phyloP scores from a whole-genome alignment of 2,888 invertebrate species.

The Euzophera pinguis region DNA sequence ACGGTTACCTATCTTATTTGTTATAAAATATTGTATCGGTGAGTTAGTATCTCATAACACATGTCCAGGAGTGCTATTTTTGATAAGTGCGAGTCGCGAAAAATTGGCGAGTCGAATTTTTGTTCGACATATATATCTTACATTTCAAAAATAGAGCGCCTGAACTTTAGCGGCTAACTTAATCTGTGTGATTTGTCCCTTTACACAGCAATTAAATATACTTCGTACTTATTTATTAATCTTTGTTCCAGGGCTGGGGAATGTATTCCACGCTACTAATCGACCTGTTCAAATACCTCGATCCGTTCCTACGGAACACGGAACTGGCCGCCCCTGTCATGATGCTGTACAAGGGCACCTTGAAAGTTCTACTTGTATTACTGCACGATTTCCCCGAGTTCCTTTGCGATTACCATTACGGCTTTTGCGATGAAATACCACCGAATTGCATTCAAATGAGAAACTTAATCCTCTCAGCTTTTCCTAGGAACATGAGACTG shows the following conservation, averaged over 20 bases:
- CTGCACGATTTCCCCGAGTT: conserved; percentile 99
- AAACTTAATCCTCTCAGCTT: conserved; percentile 98
- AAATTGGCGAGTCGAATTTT: no score
- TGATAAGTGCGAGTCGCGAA: no score
- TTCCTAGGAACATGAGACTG: conserved; percentile 97
- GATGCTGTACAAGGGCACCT: conserved; percentile 95
- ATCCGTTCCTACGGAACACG: conserved; percentile 98
- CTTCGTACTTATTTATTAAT: no score
- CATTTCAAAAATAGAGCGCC: no score
- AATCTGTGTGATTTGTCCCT: no score
- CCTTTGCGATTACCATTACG: conserved; percentile 99
- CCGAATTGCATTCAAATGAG: conserved; percentile 99
- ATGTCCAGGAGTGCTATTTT: no score
- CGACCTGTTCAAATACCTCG: conserved; percentile 97
- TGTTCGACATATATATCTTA: no score
- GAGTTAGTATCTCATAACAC: no score
- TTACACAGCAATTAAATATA: no score
- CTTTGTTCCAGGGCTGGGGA: conserved; percentile 87
- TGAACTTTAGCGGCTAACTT: no score
- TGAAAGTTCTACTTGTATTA: conserved; percentile 95
- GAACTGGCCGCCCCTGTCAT: conserved; percentile 97
- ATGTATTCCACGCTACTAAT: conserved; percentile 98
- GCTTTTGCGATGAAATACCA: conserved; percentile 99
- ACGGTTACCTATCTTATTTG: no score
- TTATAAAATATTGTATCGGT: no score